phyloP scores from a whole-genome alignment of 2,113 vertebrate species.

The Lepidiolamprologus cunningtoni region DNA sequence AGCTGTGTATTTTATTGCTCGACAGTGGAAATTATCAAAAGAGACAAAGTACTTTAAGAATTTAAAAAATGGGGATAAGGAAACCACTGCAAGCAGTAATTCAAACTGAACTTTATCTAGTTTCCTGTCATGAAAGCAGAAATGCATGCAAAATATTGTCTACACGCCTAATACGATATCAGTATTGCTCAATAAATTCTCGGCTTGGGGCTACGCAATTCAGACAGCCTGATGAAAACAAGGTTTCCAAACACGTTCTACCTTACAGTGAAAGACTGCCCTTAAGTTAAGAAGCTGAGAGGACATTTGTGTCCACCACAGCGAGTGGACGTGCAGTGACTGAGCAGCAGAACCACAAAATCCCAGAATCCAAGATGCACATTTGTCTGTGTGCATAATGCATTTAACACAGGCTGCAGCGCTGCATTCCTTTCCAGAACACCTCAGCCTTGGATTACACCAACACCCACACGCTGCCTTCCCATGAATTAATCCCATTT shows the following conservation, averaged over 20 bases:
- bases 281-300: not conserved
- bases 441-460: conserved; percentile 40
- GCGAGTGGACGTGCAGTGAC: not conserved
- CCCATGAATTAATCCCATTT: conserved; percentile 32
- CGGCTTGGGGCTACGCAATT: not conserved
- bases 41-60: not conserved
- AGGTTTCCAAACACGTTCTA: not conserved
- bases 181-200: not conserved
- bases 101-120: not conserved
- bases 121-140: not conserved
- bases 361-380: not conserved
- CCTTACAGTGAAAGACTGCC: not conserved
- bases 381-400: not conserved
- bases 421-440: conserved; percentile 26
- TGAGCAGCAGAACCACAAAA: conserved; percentile 8
- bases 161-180: not conserved
- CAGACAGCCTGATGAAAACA: not conserved
- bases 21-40: conserved; percentile 11
- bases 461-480: not conserved
- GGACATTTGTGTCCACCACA: not conserved
- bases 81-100: not conserved
- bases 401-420: not conserved
- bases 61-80: not conserved
- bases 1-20: not conserved
- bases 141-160: not conserved